Evolutionary conservation across 2,888 invertebrate genomes (phyloP), one percentile per base, ranked within the genome.

Genomic region (Parthenolecanium corni): DNA sequence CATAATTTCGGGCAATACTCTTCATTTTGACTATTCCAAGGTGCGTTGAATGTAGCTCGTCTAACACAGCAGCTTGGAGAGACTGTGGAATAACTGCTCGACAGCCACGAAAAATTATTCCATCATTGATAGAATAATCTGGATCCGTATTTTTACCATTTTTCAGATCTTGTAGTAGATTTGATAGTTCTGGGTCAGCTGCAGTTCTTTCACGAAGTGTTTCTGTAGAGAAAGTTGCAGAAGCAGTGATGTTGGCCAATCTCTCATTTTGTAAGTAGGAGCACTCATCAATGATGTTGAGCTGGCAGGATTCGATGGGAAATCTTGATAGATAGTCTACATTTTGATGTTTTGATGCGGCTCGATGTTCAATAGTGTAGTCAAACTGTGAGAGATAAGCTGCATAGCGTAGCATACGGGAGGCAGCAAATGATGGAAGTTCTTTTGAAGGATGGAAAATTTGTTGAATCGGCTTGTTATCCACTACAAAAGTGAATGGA

Each of bases 361-460:
- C 24, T 1, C 66, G 65, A 47, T 64, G 68, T 40, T 67, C 65
- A 11, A 69, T 66, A 1, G 65, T 49, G 56, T 67, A 69, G 52
- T 70, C 66, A 64, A 73, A 74, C 2, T 68, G 71, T 2, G 71
- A 68, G 31, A 75, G 65, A 2, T 31, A 62, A 9, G 16, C 16
- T 12, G 64, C 65, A 44, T 66, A 67, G n/a, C 64, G 31, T n/a
- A 62, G 38, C n/a, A 67, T 36, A n/a, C 62, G 4, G 1, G 65
- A 20, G 20, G 64, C 61, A 23, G 46, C 44, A 42, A 56, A 49
- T 16, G 20, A 6, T 16, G 56, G 58, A 14, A 57, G 18, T 3
- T 52, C 14, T 51, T 61, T 51, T 2, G 20, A 2, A 21, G 61
- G 51, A 36, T 61, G 20, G 2, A 61, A 51, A 23, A 61, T 61